Base-by-base conservation (phyloP, 2,113 vertebrate genomes). In the Pimephales promelas region DNA sequence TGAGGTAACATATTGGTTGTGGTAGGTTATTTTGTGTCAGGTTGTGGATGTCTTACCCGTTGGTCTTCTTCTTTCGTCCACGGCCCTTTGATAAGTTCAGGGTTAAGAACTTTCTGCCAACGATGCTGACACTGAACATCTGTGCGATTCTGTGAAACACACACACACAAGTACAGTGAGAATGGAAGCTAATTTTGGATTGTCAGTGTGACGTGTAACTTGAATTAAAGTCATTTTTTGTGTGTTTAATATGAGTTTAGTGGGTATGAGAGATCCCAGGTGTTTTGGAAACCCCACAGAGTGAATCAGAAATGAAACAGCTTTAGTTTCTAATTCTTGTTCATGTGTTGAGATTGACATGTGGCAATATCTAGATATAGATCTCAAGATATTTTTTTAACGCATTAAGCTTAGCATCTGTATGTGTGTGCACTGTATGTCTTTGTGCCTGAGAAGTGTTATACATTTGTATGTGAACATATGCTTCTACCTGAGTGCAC, bases 21-120 rank as follows among this genome's bases (percentile, higher is more conserved):
- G 45, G 52, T 52, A 13, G 34, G 45, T n/a, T 84, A 79, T 77
- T 22, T n/a, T 14, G 13, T 26, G 45, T 26, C n/a, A 40, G 14
- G 31, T 14, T 31, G 85, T 83, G 13, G 66, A 70, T 40, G 88
- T 86, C 94, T 94, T 95, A 99, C 98, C 95, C 97, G 94, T 91
- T 99, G 98, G 93, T 99, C 98, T 89, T 99, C 98, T 91, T 99
- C 98, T 94, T 99, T 99, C 88, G 98, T 99, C 98, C 98, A 99
- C 0, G 98, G 98, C 43, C 98, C 98, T 93, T 99, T 99, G 90
- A 99, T 99, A 89, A 99, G 97, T 91, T 99, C 98, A 86, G 98
- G 98, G 90, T 99, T 99, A 79, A 99, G 92, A 43, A 99, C 98
- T 88, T 99, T 99, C 93, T 99, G 98, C 98, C 98, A 99, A 73